phyloP scores from a whole-genome alignment of 37 sponge, comb jelly and placozoan genomes.

The Halisarca cf. caerulea region DNA sequence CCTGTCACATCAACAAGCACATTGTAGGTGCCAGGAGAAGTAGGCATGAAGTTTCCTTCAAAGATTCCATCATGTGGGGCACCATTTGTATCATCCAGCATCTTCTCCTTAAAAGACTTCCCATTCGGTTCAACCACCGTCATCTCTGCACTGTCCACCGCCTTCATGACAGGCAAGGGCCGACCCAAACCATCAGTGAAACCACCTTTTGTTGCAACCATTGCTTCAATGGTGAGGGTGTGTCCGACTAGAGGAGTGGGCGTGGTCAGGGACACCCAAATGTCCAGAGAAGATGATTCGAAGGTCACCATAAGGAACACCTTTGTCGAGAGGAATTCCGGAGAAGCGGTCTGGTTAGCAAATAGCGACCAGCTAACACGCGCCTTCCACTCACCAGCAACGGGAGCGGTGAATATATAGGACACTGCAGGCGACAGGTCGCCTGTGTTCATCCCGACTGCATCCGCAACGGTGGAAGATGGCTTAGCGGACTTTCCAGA shows the following conservation, averaged over 20 bases:
- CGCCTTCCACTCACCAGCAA: neutral
- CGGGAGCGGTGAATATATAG: neutral
- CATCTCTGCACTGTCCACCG: neutral
- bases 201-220: neutral
- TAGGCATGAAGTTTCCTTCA: neutral
- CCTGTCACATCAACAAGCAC: neutral
- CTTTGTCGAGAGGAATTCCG: neutral
- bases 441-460: neutral
- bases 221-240: constrained; percentile 4
- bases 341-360: neutral
- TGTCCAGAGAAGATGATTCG: neutral
- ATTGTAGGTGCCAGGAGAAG: neutral
- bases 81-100: neutral
- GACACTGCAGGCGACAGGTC: neutral
- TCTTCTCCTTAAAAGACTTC: neutral
- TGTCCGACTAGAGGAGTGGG: neutral
- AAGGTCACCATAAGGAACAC: neutral
- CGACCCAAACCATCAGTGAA: neutral
- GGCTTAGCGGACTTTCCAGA: neutral
- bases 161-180: neutral
- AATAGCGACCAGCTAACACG: neutral
- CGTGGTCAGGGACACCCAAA: neutral
- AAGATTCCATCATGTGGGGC: neutral
- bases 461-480: neutral
- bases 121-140: constrained; percentile 1